A percentile compares a stretch with the other conserved stretches of the same genome.
Conservation (phyloP, 2,113 vertebrate genomes). For the Ageneiosus marmoratus region DNA sequence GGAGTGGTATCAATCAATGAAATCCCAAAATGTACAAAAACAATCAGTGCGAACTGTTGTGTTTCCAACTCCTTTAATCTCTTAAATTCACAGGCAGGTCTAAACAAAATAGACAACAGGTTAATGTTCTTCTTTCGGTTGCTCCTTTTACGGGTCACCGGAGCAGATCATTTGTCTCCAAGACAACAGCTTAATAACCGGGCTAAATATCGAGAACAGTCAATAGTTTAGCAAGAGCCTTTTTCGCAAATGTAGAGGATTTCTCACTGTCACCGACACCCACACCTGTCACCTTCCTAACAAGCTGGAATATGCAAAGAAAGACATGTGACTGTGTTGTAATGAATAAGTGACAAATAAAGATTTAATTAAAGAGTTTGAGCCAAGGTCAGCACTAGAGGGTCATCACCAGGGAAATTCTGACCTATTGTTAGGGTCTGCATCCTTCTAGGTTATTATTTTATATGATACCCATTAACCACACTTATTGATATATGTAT, state of each 20-base stretch:
- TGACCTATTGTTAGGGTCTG: too few relatives aligned
- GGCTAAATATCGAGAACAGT: neutral
- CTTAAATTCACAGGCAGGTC: neutral
- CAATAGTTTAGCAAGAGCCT: neutral
- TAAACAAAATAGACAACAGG: neutral
- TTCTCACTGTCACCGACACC: neutral
- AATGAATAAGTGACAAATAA: too few relatives aligned
- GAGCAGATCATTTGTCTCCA: too few relatives aligned
- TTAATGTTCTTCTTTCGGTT: too few relatives aligned
- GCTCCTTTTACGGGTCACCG: too few relatives aligned
- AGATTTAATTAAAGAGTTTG: neutral
- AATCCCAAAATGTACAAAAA: neutral
- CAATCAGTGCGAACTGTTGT: neutral
- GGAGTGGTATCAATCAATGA: neutral
- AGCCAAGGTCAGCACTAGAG: neutral
- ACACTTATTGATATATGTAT: too few relatives aligned
- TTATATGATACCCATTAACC: too few relatives aligned
- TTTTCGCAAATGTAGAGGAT: neutral
- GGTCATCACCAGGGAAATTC: neutral
- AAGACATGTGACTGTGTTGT: too few relatives aligned
- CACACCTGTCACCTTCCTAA: neutral
- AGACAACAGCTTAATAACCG: neutral
- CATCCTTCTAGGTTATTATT: too few relatives aligned
- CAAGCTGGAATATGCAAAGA: too few relatives aligned
- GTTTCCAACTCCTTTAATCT: neutral